Base-by-base conservation (phyloP, 2,113 vertebrate genomes). In the Hydrolagus affinis region DNA sequence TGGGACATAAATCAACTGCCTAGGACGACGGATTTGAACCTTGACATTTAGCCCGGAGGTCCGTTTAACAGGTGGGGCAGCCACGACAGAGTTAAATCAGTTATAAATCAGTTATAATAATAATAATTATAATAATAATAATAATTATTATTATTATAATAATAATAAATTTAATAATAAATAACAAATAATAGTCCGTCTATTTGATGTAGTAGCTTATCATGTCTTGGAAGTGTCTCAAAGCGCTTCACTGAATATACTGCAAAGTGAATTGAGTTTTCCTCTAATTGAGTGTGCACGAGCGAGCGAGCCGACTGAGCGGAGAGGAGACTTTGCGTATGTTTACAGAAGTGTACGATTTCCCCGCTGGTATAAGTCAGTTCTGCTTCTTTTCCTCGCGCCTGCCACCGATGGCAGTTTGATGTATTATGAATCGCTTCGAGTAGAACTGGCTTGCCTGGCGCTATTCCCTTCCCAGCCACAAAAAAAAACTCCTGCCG, bases 361-460 rank as follows among this genome's bases (percentile, higher is more conserved):
- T 86, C 73, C 86, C 60, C 21, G 56, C 59, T 77, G 85, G 25
- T 77, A 59, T 85, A 85, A 74, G 69, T 71, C 62, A 57, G 62
- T 64, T 78, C 30, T 62, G 85, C 85, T 78, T 78, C 32, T 85
- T 83, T 83, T 83, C 78, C 62, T 83, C 78, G 32, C 30, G 14
- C 19, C 60, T 68, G 71, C 74, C 72, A 69, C 85, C 21, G 17
- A 25, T 85, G 85, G 59, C 64, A 85, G 72, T 86, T 86, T 86
- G 86, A 86, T 86, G 86, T 70, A 85, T 86, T 85, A 85, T 86
- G 85, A 85, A 86, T 86, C 56, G 66, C 71, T 85, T 68, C 64
- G 70, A 74, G 71, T 70, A 74, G 68, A 86, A 85, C 70, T 71
- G 69, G 71, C 72, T 73, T 78, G 85, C 64, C 76, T 66, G 44